Base-by-base conservation (phyloP, 2,888 invertebrate species). In the Morpho helenor region DNA sequence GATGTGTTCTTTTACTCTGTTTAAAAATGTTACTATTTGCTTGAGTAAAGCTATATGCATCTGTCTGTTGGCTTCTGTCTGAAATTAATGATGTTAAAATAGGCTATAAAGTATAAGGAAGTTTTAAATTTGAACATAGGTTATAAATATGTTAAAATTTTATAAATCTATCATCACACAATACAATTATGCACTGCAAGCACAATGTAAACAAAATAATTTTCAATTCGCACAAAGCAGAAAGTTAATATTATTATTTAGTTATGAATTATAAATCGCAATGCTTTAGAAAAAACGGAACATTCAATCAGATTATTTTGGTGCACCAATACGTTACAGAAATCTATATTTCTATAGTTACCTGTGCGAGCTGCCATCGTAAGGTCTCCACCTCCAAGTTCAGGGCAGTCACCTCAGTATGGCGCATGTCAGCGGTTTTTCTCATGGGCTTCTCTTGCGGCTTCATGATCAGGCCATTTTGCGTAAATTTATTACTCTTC, bases 361-460 rank as follows among this genome's bases (percentile, higher is more conserved):
- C 95, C 93, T 95, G 94, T 79, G 93, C 92, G 49, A 95, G 78
- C 75, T 95, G 95, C 95, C 95, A 95, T 73, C 94, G 92, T 62
- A 95, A 83, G 9, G 94, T 94, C 71, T 94, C 93, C 49, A 94
- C 92, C 76, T 94, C 94, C 69, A 93, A 92, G 70, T 94, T 94
- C 49, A 93, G 84, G 40, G 92, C 92, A 65, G 79, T 82, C 7
- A 86, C 83, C 77, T 91, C 86, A 4, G 86, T 87, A 51, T 70
- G 72, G 58, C 77, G 75, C 52, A 85, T 79, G 52, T 78, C 77
- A 8, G 74, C 64, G 53, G 71, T 76, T 49, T 66, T 74, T 42
- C 63, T 57, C 41, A 61, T 54, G 10, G 68, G 57, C 65, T 77
- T 81, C 46, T 83, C 80, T 1, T 76, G 75, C 31, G 80, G 70